Conservation (phyloP, 2,797 vertebrate species). For the Acipenser transmontanus region DNA sequence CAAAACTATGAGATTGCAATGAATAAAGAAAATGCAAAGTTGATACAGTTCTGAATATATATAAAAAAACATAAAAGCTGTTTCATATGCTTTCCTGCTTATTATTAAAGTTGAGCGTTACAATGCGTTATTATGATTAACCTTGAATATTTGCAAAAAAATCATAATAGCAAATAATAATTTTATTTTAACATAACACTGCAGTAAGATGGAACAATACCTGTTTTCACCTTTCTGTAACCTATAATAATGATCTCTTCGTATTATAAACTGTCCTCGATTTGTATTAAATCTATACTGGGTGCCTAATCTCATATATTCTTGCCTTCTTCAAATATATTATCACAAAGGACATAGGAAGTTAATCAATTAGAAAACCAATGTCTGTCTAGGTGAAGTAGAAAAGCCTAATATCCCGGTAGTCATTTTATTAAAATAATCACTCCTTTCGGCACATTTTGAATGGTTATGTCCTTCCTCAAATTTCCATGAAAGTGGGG, state of each 20-base stretch:
- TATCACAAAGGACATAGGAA: slow-evolving; percentile 4
- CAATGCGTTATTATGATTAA: too few species aligned
- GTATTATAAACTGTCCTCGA: background rate
- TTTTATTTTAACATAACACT: background rate
- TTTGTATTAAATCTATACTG: slow-evolving; percentile 3
- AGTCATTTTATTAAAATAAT: slow-evolving; percentile 32
- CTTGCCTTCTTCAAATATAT: background rate
- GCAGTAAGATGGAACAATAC: background rate
- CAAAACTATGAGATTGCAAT: too few species aligned
- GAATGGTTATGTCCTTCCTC: slow-evolving; percentile 34
- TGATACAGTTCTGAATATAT: too few species aligned
- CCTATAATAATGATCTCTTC: background rate
- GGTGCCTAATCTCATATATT: background rate
- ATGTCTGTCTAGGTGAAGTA: slow-evolving; percentile 17
- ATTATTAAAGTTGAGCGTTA: too few species aligned
- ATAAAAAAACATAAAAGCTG: too few species aligned
- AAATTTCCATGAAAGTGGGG: slow-evolving; percentile 53
- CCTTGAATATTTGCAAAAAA: too few species aligned
- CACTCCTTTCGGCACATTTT: slow-evolving; percentile 24
- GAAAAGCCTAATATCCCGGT: slow-evolving; percentile 16
- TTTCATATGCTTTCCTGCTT: too few species aligned
- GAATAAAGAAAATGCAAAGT: too few species aligned
- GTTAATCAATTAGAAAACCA: slow-evolving; percentile 27
- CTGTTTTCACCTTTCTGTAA: background rate
- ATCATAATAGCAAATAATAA: background rate